Conservation (phyloP, 2,888 invertebrate genomes). For the Andrena haemorrhoa region DNA sequence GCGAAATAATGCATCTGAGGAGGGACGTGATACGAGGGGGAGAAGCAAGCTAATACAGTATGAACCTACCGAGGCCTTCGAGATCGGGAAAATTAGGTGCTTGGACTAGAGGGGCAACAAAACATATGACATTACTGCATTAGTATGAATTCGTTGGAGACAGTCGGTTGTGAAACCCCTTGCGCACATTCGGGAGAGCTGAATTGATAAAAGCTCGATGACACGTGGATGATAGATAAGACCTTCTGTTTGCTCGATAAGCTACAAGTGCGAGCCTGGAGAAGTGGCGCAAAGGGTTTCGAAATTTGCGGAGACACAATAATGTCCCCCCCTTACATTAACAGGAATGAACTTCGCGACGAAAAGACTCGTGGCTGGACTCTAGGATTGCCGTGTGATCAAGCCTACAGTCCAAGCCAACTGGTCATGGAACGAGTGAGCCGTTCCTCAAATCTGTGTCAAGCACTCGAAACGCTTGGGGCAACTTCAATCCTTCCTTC, state of each 20-base stretch:
- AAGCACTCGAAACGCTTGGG: neutral
- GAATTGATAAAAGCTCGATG: neutral
- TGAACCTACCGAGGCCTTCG: constrained; percentile 88
- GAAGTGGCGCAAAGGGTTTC: constrained; percentile 63
- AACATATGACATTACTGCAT: constrained; percentile 83
- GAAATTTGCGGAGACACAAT: constrained; percentile 53
- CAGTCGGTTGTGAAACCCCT: constrained; percentile 67
- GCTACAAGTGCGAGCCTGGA: neutral
- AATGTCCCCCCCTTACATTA: constrained; percentile 49
- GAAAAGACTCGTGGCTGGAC: constrained; percentile 25
- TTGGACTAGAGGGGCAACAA: constrained; percentile 86
- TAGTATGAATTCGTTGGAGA: constrained; percentile 77
- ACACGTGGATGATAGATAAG: neutral
- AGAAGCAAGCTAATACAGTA: constrained; percentile 83
- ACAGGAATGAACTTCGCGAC: constrained; percentile 44
- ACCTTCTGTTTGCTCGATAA: neutral
- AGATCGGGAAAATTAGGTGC: constrained; percentile 88
- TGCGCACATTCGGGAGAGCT: constrained; percentile 33
- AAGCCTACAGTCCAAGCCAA: constrained; percentile 27
- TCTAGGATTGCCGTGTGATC: neutral
- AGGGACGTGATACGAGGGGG: constrained; percentile 64
- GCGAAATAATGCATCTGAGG: constrained; percentile 33
- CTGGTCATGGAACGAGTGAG: constrained; percentile 12
- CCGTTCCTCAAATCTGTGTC: constrained; percentile 34
- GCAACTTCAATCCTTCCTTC: neutral